phyloP scores from a whole-genome alignment of 2,797 vertebrate species.

The Syngnathus acus region DNA sequence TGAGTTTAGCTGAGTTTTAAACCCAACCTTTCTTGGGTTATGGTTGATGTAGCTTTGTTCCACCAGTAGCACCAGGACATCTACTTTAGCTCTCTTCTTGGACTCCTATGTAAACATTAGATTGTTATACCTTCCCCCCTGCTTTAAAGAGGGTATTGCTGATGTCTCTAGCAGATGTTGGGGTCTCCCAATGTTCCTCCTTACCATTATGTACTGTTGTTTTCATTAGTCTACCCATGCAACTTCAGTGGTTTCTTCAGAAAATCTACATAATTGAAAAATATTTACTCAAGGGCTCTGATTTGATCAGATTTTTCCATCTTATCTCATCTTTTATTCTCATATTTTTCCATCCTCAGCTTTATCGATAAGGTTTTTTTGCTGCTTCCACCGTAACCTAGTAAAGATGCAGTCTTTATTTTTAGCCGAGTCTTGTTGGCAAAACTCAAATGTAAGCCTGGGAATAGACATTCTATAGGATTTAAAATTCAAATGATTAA shows the following conservation, averaged over 20 bases:
- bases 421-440: neutral
- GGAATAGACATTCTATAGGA: neutral
- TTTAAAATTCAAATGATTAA: neutral
- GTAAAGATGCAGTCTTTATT: neutral
- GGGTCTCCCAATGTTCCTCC: neutral
- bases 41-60: slow-evolving; percentile 29
- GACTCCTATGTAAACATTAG: neutral
- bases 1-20: slow-evolving; percentile 31
- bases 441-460: neutral
- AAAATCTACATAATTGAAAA: neutral
- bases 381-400: neutral
- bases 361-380: neutral
- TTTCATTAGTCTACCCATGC: neutral
- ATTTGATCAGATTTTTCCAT: neutral
- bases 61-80: slow-evolving; percentile 12
- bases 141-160: neutral
- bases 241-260: neutral
- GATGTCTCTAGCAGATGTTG: neutral
- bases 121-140: neutral
- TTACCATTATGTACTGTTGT: neutral
- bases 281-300: neutral
- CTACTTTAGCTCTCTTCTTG: neutral
- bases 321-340: neutral
- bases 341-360: neutral
- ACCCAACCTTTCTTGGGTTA: slow-evolving; percentile 45